phyloP scores from a whole-genome alignment of 2,113 vertebrate genomes.

The Nycticebus coucang region DNA sequence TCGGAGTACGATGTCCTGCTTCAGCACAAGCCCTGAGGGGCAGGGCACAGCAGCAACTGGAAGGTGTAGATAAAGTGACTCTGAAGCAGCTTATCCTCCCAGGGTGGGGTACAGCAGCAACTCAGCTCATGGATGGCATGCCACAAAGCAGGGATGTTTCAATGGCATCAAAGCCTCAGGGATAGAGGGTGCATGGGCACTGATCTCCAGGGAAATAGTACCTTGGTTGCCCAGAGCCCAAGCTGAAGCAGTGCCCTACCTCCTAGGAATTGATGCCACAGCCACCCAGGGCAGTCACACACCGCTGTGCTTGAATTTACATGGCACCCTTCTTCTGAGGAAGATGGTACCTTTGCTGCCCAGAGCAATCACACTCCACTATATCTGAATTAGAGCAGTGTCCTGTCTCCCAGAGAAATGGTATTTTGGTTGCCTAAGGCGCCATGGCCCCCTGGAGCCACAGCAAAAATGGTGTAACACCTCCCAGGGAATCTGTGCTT shows the following conservation, averaged over 20 bases:
- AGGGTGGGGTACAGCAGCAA: not conserved
- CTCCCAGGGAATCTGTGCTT: not conserved
- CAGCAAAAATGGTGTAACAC: not conserved
- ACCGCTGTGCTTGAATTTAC: not conserved
- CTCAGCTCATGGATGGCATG: not conserved
- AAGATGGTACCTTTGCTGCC: not conserved
- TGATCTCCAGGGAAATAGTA: not conserved
- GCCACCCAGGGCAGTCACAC: not conserved
- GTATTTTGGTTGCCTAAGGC: not conserved
- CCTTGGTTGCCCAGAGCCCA: not conserved
- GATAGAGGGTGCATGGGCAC: not conserved
- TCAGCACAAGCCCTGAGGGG: not conserved
- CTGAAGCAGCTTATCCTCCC: not conserved
- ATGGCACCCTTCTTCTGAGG: too few relatives aligned
- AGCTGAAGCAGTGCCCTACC: too few relatives aligned
- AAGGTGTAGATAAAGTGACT: not conserved
- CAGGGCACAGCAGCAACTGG: not conserved
- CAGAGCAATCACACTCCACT: too few relatives aligned
- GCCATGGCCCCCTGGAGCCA: not conserved
- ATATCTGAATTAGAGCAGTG: too few relatives aligned
- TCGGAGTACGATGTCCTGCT: not conserved
- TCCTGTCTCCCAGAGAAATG: not conserved
- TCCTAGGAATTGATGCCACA: too few relatives aligned
- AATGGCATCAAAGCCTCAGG: not conserved
- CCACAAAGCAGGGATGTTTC: not conserved